Evolutionary conservation across 2,888 invertebrate species (phyloP), one percentile per base, ranked within the genome.

Genomic region (Agriopis aurantiaria): DNA sequence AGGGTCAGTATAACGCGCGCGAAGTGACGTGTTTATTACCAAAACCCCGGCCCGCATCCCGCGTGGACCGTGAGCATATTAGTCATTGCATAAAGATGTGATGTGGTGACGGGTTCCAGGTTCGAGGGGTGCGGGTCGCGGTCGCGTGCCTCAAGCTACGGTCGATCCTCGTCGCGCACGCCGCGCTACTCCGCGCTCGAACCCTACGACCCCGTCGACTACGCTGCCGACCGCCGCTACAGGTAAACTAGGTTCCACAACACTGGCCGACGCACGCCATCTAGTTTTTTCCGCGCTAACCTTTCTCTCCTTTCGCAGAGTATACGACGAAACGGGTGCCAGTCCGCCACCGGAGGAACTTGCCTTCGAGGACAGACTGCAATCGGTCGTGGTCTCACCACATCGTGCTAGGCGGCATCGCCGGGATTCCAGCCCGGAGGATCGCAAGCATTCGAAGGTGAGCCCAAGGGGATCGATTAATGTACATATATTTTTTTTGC

Each of bases 341-440:
- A 98, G 92, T 96, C 96, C 94, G 95, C 97, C 90, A 96, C 96
- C 90, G 95, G 97, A 81, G 95, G 97, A 81, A 23, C 80, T 86
- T 46, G 83, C 97, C 69, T 92, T 88, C 70, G 93, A 93, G 65
- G 93, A 93, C 62, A 83, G 92, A 62, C 85, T 95, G 68, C 95
- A 95, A 80, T 96, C 95, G 63, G 95, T 95, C 33, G 95, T 95
- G 65, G 95, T 92, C 23, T 94, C 91, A 75, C 95, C 90, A 79
- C 94, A 87, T 84, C 92, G 85, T 78, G 88, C 89, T 43, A 87
- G 93, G 57, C 87, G 91, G 64, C 93, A 93, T 73, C 88, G 93
- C 11, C 89, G 92, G 67, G 97, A 97, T 78, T 97, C 97, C 11
- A 95, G 98, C 71, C 97, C 98, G 0, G 98, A 98, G 40, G 93